Base-by-base conservation (phyloP, 2,113 vertebrate genomes). In the Cyanistes caeruleus region DNA sequence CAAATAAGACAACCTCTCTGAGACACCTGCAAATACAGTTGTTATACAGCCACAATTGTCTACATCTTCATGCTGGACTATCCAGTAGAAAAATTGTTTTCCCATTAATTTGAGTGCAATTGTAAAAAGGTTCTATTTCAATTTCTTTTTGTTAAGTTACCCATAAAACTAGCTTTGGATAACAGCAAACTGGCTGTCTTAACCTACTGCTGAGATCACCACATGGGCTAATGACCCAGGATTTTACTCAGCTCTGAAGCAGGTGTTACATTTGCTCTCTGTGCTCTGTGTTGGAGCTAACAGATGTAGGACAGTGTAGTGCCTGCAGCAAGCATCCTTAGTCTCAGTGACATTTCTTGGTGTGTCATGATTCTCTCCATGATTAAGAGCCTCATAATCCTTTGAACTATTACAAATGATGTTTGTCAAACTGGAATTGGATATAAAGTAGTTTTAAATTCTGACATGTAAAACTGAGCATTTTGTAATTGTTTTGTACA, bases 361-460 rank as follows among this genome's bases (percentile, higher is more conserved):
- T 51, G 33, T 63, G 43, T 53, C 30, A 14, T 2, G 1, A 19
- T 60, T 83, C 21, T 22, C 3, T 48, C 14, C 63, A 1, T 52
- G 41, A 77, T 65, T 43, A 73, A 84, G 7, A 80, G 12, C 33
- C 15, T 89, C 33, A 5, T 65, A 56, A 51, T 73, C 30, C 24
- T 69, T 85, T 19, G 4, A 3, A 3, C 15, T 62, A 2, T 3
- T 5, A 33, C 18, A 74, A 77, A 37, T 0, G 0, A 10, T 49
- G 4, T 63, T 55, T 51, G 33, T 77, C 17, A 59, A 13, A 67
- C 41, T 41, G 19, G 22, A 72, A 63, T 30, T 63, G 25, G 7
- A 28, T 77, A 24, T 28, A 56, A 74, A 78, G 14, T 48, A 30
- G 6, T 14, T 44, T 63, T 70, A 20, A 72, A 17, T 80, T 79